phyloP scores from a whole-genome alignment of 2,797 vertebrate genomes.

The Macroramphosus scolopax region DNA sequence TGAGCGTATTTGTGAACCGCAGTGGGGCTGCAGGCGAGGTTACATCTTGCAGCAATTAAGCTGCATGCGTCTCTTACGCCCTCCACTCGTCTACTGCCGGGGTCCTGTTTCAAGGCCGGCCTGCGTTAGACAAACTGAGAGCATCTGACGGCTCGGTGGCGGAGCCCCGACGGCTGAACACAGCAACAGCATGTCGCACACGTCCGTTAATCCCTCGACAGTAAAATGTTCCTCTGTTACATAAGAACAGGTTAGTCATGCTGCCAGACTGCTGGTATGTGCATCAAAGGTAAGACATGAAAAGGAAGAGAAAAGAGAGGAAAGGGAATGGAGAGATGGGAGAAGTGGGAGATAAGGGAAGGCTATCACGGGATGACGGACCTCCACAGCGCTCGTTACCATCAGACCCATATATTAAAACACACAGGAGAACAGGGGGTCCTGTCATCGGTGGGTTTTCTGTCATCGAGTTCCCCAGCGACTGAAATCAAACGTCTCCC shows the following conservation, averaged over 20 bases:
- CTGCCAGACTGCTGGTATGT: conserved; percentile 40
- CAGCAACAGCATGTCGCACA: conserved; percentile 60
- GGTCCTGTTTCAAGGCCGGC: conserved; percentile 72
- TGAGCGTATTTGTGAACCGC: conserved; percentile 61
- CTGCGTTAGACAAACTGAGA: conserved; percentile 58
- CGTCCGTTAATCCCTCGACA: conserved; percentile 55
- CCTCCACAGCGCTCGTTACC: conserved; percentile 6
- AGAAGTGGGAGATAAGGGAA: conserved; percentile 4
- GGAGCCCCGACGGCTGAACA: conserved; percentile 32
- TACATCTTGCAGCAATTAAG: conserved; percentile 80
- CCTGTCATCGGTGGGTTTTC: conserved; percentile 40
- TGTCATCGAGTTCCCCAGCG: conserved; percentile 21
- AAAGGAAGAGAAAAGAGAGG: no score
- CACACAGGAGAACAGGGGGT: conserved; percentile 24
- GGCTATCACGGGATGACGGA: no score
- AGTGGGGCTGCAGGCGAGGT: conserved; percentile 68
- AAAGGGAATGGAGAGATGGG: conserved; percentile 1
- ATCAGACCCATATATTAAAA: conserved; percentile 40
- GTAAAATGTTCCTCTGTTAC: conserved; percentile 52
- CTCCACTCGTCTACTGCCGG: conserved; percentile 61
- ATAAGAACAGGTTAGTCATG: conserved; percentile 41
- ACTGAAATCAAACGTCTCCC: conserved; percentile 29
- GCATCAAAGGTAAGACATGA: background rate
- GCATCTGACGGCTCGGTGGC: conserved; percentile 62
- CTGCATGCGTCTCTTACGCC: conserved; percentile 71